Percentiles rank a stretch among this genome's conserved stretches.
phyloP scores from a whole-genome alignment of 2,113 vertebrate species.

The Burhinus oedicnemus region DNA sequence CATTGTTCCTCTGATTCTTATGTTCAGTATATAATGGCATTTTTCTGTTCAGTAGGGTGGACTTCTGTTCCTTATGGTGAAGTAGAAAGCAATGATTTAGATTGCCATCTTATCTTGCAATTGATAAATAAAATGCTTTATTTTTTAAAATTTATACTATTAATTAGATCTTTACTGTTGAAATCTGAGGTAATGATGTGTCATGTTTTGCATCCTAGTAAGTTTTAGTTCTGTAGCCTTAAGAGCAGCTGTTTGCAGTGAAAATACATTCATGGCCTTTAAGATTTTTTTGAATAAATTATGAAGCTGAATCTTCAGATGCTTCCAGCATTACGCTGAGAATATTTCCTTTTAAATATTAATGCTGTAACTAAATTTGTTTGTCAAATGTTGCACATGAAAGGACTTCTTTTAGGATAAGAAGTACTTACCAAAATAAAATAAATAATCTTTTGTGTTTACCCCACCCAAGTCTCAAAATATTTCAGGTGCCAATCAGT shows the following conservation, averaged over 20 bases:
- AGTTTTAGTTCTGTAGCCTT: constrained; percentile 21
- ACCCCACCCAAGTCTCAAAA: not conserved
- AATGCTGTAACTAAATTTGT: constrained; percentile 73
- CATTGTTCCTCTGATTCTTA: not conserved
- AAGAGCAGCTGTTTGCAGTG: constrained; percentile 54
- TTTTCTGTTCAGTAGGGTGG: not conserved
- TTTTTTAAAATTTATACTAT: not conserved
- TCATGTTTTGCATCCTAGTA: not conserved
- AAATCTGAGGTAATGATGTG: not conserved
- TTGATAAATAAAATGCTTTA: not conserved
- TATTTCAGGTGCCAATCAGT: not conserved
- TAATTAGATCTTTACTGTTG: constrained; percentile 6
- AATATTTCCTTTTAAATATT: constrained; percentile 88
- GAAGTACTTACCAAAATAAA: constrained; percentile 36
- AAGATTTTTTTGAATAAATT: constrained; percentile 82
- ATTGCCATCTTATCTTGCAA: not conserved
- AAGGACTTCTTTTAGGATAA: constrained; percentile 59
- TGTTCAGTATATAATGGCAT: not conserved
- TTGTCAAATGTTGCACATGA: constrained; percentile 72
- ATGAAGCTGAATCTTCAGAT: constrained; percentile 82
- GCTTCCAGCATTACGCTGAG: constrained; percentile 83
- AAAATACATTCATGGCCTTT: constrained; percentile 49
- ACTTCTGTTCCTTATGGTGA: not conserved
- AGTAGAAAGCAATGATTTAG: not conserved
- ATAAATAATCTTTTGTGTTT: not conserved